phyloP scores from a whole-genome alignment of 2,113 vertebrate species.

The Rutilus rutilus region DNA sequence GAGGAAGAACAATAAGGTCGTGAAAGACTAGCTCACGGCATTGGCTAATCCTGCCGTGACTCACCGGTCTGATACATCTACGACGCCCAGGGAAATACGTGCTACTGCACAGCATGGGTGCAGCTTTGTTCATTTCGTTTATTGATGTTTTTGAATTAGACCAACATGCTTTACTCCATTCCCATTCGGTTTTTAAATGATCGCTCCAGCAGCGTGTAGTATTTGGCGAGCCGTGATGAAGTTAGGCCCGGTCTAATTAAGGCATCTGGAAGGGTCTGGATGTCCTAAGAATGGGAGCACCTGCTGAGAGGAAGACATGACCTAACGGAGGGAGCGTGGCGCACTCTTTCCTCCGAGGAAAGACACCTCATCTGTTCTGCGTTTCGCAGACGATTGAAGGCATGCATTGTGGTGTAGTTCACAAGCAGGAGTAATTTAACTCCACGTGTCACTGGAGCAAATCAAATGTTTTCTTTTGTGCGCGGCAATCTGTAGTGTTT shows the following conservation, averaged over 20 bases:
- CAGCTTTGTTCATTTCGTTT: conserved; percentile 33
- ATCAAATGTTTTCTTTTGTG: conserved; percentile 39
- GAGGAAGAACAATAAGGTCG: conserved; percentile 5
- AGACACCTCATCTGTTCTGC: conserved; percentile 29
- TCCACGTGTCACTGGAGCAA: conserved; percentile 27
- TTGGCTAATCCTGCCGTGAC: conserved; percentile 35
- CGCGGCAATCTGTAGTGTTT: background rate
- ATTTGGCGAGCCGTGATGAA: conserved; percentile 35
- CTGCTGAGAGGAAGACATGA: conserved; percentile 2
- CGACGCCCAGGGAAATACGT: background rate
- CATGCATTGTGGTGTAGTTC: conserved; percentile 18
- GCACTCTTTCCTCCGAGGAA: background rate
- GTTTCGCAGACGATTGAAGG: conserved; percentile 22
- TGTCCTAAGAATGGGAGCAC: conserved; percentile 46
- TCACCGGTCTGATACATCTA: conserved; percentile 20
- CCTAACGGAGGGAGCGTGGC: background rate
- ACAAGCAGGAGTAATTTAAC: conserved; percentile 36
- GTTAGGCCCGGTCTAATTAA: conserved; percentile 55
- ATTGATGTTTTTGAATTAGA: conserved; percentile 34
- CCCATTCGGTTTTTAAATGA: conserved; percentile 4
- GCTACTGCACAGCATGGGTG: conserved; percentile 22
- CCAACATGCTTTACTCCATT: conserved; percentile 6
- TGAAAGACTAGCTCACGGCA: conserved; percentile 36
- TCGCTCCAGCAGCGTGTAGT: conserved; percentile 3
- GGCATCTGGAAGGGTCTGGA: conserved; percentile 56